Conservation (phyloP, 2,113 vertebrate species). For the Fregetta grallaria region DNA sequence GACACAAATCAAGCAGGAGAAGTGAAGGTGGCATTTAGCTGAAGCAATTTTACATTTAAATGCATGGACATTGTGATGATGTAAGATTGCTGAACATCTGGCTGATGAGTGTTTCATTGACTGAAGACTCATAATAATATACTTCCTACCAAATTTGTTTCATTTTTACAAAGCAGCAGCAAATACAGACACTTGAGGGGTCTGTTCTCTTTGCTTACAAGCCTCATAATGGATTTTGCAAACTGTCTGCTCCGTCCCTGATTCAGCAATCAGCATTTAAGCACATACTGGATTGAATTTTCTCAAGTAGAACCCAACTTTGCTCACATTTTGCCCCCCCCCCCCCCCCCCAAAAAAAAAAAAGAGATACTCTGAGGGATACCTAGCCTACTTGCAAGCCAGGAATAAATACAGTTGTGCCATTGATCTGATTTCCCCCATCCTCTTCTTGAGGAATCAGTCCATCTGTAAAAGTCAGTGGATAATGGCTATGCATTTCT, state of each 20-base stretch:
- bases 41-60: background rate
- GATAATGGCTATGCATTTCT: background rate
- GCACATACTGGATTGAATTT: background rate
- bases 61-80: background rate
- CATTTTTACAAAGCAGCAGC: background rate
- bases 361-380: background rate
- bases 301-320: background rate
- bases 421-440: background rate
- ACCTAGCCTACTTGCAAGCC: background rate
- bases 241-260: background rate
- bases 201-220: background rate
- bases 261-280: background rate
- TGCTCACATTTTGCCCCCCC: background rate
- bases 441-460: background rate
- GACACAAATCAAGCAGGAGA: background rate
- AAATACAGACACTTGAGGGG: background rate
- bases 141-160: background rate
- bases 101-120: background rate
- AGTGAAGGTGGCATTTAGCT: background rate
- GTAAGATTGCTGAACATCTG: background rate
- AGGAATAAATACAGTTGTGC: background rate
- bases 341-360: accelerated
- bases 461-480: background rate
- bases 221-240: background rate
- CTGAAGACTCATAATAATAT: background rate